Evolutionary conservation across 2,888 invertebrate species (phyloP).

Genomic region (Pachliopta kotzebuea): DNA sequence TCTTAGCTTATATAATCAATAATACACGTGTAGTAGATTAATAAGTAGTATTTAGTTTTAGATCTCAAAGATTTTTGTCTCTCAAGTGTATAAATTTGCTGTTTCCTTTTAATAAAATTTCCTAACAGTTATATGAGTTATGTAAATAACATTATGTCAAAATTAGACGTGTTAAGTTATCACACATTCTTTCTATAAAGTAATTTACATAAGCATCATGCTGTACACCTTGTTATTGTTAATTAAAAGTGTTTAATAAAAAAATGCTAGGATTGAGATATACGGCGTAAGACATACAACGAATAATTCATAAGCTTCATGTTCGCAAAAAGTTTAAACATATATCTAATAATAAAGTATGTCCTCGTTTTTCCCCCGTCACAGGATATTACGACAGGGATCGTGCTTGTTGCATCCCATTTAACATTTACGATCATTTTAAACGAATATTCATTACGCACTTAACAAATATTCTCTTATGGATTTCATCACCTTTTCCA

Average conservation of each 20-base stretch:
- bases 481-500: slow-evolving; percentile 19
- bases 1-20: no score
- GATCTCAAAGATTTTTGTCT: no score
- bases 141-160: background rate
- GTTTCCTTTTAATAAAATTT: background rate
- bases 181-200: background rate
- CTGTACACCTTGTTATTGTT: background rate
- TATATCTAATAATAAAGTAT: slow-evolving; percentile 11
- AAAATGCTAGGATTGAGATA: background rate
- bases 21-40: no score
- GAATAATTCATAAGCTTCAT: slow-evolving; percentile 16
- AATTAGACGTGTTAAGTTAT: background rate
- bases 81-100: no score
- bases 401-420: slow-evolving; percentile 17
- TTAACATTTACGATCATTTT: background rate
- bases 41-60: no score
- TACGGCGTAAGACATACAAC: background rate
- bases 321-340: slow-evolving; percentile 2
- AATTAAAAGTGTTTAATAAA: background rate
- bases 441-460: slow-evolving; percentile 7
- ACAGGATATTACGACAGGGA: slow-evolving; percentile 33
- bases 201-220: background rate
- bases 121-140: background rate
- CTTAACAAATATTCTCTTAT: slow-evolving; percentile 10
- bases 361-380: slow-evolving; percentile 29